Base-by-base conservation (phyloP, 1,140 invertebrate genomes). In the Leptonema lineaticorne region DNA sequence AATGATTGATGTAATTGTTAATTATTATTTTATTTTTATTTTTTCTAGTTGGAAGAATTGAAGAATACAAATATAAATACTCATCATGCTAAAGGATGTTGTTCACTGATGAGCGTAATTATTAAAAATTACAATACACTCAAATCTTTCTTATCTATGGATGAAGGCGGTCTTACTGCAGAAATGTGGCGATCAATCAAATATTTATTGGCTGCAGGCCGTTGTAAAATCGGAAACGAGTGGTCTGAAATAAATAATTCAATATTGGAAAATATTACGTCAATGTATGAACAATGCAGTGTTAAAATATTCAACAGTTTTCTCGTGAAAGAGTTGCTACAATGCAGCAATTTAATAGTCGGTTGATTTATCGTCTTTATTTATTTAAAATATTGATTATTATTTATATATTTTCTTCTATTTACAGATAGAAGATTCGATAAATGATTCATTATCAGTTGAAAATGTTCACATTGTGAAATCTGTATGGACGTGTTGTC, bases 401-500 rank as follows among this genome's bases (percentile, higher is more conserved):
- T 2, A n/a, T 16, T 6, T 16, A 2, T 27, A 57, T 59, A 30
- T 7, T 33, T 33, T 59, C 16, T 20, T 4, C 16, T 53, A 24
- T 53, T 59, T 33, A 14, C 18, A 59, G 57, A 30, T 28, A 5
- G 57, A 59, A 16, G 20, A n/a, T 16, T 1, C n/a, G 24, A 22
- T n/a, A 4, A 22, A 59, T 5, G 30, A 0, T 33, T 30, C 28
- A 22, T 6, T n/a, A 24, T 1, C 20, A 22, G 46, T 7, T 41
- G 24, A 3, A 45, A 27, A 26, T 14, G 16, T 8, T 5, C 18
- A 27, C 11, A 46, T 69, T 14, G 69, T 50, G 28, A 37, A 60
- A 60, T 20, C 48, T 5, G 18, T 72, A 9, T 72, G 70, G 67
- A 67, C 57, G 6, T 68, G 67, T 41, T 62, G 68, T 22, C 46